Evolutionary conservation across 2,797 vertebrate genomes (phyloP).

Genomic region (Setipinna tenuifilis): DNA sequence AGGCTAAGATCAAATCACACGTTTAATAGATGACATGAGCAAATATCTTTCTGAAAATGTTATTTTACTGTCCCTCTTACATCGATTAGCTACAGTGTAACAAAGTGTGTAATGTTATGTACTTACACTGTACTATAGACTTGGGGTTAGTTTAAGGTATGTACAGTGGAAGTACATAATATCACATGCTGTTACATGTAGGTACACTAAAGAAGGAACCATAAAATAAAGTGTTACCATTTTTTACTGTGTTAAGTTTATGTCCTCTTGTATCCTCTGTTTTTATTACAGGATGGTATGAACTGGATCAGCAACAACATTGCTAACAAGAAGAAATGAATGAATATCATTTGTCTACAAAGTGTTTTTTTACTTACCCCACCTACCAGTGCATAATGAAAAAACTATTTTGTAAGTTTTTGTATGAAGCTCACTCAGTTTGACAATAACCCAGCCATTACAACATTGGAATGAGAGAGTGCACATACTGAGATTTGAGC

Average conservation of each 20-base stretch:
- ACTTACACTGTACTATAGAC: no score
- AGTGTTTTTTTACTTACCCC: conserved; percentile 20
- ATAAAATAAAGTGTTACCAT: no score
- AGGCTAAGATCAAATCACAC: no score
- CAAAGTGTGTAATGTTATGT: no score
- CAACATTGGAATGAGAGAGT: background rate
- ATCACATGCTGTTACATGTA: no score
- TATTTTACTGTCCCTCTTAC: no score
- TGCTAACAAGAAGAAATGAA: conserved; percentile 79
- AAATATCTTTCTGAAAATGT: no score
- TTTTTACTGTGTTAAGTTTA: background rate
- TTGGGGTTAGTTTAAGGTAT: no score
- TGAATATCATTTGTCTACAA: background rate
- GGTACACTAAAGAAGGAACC: no score
- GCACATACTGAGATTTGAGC: background rate
- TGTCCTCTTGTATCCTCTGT: conserved; percentile 29
- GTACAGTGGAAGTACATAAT: no score
- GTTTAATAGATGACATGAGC: no score
- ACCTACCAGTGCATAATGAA: background rate
- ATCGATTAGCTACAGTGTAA: no score
- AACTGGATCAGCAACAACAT: conserved; percentile 87
- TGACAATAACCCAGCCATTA: background rate
- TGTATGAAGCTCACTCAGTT: conserved; percentile 6
- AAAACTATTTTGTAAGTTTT: conserved; percentile 27
- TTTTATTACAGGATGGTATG: conserved; percentile 77